Conservation (phyloP, 2,797 vertebrate species). For the Semaprochilodus insignis region DNA sequence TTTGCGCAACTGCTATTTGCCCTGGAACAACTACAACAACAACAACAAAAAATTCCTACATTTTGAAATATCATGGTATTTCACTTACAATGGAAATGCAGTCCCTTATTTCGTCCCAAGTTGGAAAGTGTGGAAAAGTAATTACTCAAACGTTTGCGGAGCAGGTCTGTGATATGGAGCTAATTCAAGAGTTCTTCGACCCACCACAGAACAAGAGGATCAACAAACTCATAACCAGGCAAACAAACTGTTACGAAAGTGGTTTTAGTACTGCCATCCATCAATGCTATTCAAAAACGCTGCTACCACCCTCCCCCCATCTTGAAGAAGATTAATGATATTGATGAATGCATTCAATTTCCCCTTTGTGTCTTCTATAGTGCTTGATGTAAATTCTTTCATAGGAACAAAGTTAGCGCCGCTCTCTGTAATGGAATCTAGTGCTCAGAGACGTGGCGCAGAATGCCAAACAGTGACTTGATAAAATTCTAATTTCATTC, state of each 20-base stretch:
- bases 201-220: slow-evolving; percentile 35
- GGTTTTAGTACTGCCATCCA: slow-evolving; percentile 50
- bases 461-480: slow-evolving; percentile 70
- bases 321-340: slow-evolving; percentile 70
- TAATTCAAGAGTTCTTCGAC: slow-evolving; percentile 42
- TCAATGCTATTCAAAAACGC: slow-evolving; percentile 38
- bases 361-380: slow-evolving; percentile 61
- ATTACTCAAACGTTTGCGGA: slow-evolving; percentile 42
- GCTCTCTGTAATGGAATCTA: slow-evolving; percentile 55
- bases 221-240: slow-evolving; percentile 42
- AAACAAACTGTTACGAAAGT: slow-evolving; percentile 59
- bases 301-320: slow-evolving; percentile 39
- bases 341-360: slow-evolving; percentile 59
- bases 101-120: slow-evolving; percentile 52
- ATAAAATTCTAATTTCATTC: slow-evolving; percentile 70
- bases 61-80: slow-evolving; percentile 38
- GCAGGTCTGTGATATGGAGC: slow-evolving; percentile 46
- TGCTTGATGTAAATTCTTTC: slow-evolving; percentile 59
- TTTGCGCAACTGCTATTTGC: slow-evolving; percentile 56
- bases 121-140: slow-evolving; percentile 53
- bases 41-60: too few species aligned
- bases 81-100: slow-evolving; percentile 44
- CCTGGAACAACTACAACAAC: slow-evolving; percentile 10
- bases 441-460: slow-evolving; percentile 60
- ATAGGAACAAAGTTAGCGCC: slow-evolving; percentile 59